Percentiles rank a stretch among this genome's conserved stretches.
These are phyloP conservation scores for Heliconius cydno DNA, from an alignment of 2,888 invertebrate species.

Conservation along the genomic window DNA sequence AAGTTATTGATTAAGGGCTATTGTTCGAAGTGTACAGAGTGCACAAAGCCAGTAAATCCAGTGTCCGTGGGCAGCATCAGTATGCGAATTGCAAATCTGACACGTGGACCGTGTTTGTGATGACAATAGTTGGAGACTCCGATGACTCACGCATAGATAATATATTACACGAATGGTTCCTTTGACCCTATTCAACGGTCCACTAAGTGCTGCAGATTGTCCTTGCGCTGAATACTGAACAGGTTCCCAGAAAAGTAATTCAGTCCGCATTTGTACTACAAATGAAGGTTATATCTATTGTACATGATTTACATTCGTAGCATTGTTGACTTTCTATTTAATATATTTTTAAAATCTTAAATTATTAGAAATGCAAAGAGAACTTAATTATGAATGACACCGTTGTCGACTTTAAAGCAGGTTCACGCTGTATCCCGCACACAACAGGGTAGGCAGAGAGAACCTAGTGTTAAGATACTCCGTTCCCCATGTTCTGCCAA, in stretches of 20 bases:
- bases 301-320: slow-evolving; percentile 29
- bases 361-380: neutral
- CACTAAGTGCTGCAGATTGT: slow-evolving; percentile 70
- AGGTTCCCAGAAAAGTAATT: slow-evolving; percentile 71
- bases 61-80: slow-evolving; percentile 65
- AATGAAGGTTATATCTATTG: slow-evolving; percentile 51
- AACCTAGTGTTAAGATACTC: no score
- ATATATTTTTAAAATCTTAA: neutral
- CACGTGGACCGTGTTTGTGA: slow-evolving; percentile 69
- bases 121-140: slow-evolving; percentile 72
- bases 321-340: slow-evolving; percentile 23
- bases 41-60: slow-evolving; percentile 57
- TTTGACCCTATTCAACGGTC: slow-evolving; percentile 76
- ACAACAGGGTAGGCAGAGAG: no score
- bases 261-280: slow-evolving; percentile 50
- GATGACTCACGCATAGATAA: slow-evolving; percentile 74
- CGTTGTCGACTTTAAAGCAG: no score
- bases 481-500: no score
- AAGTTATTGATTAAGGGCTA: slow-evolving; percentile 50
- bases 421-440: no score
- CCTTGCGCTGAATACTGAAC: slow-evolving; percentile 75
- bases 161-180: slow-evolving; percentile 72
- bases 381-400: neutral
- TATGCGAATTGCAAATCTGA: slow-evolving; percentile 65
- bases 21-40: slow-evolving; percentile 51